Conservation (phyloP, 2,888 invertebrate species). For the Lepas anatifera region DNA sequence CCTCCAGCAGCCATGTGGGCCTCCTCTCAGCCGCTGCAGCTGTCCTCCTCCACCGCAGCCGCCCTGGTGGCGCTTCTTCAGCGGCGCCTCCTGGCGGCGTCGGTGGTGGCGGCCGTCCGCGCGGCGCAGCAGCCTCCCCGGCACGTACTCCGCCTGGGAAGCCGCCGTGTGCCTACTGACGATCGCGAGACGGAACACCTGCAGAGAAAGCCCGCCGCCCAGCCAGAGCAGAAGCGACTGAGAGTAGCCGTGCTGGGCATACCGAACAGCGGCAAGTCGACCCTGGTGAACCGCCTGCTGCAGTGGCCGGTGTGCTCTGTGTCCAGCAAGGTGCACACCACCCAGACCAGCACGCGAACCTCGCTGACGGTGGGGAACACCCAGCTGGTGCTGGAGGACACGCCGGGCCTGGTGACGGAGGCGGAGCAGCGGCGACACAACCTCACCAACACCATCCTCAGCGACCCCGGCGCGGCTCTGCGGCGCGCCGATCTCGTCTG, state of each 20-base stretch:
- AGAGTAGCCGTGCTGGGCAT: conserved; percentile 38
- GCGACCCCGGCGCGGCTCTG: background rate
- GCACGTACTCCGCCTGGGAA: background rate
- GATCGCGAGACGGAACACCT: conserved; percentile 12
- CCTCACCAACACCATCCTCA: background rate
- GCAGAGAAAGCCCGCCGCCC: background rate
- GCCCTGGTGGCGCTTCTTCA: background rate
- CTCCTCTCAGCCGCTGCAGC: too few relatives aligned
- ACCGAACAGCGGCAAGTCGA: conserved; percentile 43
- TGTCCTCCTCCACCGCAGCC: too few relatives aligned
- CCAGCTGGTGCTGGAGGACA: conserved; percentile 31
- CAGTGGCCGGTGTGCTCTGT: conserved; percentile 26
- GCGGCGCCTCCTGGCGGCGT: conserved; percentile 1
- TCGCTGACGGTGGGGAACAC: conserved; percentile 31
- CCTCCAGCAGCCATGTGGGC: too few relatives aligned
- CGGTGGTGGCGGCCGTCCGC: background rate
- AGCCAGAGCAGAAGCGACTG: background rate
- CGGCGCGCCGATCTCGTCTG: conserved; percentile 5
- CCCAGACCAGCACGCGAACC: conserved; percentile 28
- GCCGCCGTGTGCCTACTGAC: conserved; percentile 8
- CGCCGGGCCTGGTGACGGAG: conserved; percentile 5
- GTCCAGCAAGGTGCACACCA: conserved; percentile 16
- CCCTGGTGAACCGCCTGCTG: conserved; percentile 38
- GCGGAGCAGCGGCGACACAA: background rate
- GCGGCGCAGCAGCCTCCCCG: background rate